phyloP scores from a whole-genome alignment of 2,888 invertebrate species.

The Aproaerema taeniolella region DNA sequence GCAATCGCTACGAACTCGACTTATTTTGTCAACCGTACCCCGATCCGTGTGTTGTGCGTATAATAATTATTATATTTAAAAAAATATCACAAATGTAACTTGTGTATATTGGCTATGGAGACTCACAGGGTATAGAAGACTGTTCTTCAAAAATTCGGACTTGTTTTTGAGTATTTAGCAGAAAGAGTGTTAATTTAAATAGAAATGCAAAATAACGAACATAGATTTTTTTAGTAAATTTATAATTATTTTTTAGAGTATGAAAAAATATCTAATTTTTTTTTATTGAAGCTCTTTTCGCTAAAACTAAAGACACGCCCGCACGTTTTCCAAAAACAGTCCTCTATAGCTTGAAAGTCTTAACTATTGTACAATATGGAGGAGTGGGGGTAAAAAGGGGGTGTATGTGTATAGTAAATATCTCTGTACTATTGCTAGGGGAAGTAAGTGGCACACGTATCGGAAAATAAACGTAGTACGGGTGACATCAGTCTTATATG shows the following conservation, averaged over 20 bases:
- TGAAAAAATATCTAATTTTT: background rate
- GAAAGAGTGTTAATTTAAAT: background rate
- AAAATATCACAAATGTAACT: constrained; percentile 60
- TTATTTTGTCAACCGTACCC: constrained; percentile 27
- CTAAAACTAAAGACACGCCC: too few relatives aligned
- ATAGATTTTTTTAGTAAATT: background rate
- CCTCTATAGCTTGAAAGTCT: constrained; percentile 41
- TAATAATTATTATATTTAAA: constrained; percentile 36
- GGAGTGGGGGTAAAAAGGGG: constrained; percentile 43
- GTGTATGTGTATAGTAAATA: constrained; percentile 61
- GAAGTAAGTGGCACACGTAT: constrained; percentile 38
- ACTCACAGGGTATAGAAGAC: constrained; percentile 39
- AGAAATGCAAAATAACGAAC: background rate
- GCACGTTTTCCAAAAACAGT: constrained; percentile 29
- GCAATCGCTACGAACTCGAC: constrained; percentile 32
- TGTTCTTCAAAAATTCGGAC: constrained; percentile 26
- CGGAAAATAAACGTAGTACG: constrained; percentile 39
- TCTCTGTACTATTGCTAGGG: constrained; percentile 55
- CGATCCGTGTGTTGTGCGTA: constrained; percentile 41
- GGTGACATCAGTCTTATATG: constrained; percentile 61
- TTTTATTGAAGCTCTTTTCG: background rate
- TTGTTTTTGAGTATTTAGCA: background rate
- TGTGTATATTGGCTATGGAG: constrained; percentile 68
- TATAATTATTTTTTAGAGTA: background rate
- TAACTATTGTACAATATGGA: constrained; percentile 71